These are phyloP conservation scores for Osmoderma eremita DNA, from an alignment of 2,888 invertebrate genomes.

Conservation along the genomic window DNA sequence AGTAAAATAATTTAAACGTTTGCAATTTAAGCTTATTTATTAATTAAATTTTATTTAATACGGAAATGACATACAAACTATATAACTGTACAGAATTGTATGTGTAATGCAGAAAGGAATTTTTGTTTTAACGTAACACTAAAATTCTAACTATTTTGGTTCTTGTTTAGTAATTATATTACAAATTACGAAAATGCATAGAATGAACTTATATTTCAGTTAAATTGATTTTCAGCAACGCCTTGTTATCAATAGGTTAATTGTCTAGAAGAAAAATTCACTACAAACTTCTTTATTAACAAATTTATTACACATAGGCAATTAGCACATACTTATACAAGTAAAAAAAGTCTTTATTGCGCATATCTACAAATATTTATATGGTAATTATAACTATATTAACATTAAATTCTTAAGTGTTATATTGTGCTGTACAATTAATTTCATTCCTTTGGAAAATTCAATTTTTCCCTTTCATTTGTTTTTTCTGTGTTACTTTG, in stretches of 20 bases:
- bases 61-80: conserved; percentile 12
- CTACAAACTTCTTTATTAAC: too few relatives aligned
- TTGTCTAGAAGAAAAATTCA: too few relatives aligned
- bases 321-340: background rate
- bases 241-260: too few relatives aligned
- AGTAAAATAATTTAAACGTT: too few relatives aligned
- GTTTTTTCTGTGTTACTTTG: conserved; percentile 29
- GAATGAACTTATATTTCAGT: too few relatives aligned
- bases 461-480: conserved; percentile 52
- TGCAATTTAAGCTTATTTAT: background rate
- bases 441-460: background rate
- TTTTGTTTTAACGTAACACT: background rate
- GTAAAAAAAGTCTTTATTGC: conserved; percentile 18
- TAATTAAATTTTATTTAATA: conserved; percentile 31
- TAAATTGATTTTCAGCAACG: too few relatives aligned
- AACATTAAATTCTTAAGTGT: conserved; percentile 3
- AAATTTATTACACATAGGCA: too few relatives aligned
- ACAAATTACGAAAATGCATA: background rate
- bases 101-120: background rate
- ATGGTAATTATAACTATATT: background rate
- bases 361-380: conserved; percentile 16
- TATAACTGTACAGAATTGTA: background rate
- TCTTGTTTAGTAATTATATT: background rate
- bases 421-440: conserved; percentile 4
- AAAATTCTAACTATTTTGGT: background rate